Base-by-base conservation (phyloP, 2,113 vertebrate species). In the Otolemur garnettii region DNA sequence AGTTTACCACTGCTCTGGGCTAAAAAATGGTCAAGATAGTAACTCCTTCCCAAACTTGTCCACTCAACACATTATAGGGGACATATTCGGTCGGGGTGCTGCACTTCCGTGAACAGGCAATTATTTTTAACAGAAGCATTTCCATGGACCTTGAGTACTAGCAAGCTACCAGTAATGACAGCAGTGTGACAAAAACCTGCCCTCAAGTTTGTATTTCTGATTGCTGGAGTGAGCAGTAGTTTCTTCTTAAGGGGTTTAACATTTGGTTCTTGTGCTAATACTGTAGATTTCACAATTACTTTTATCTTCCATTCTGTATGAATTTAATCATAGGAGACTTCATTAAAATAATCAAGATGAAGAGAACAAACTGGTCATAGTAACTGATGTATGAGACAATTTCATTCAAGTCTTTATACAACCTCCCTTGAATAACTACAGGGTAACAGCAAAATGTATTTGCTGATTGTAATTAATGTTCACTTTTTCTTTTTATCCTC, bases 71-170 rank as follows among this genome's bases (percentile, higher is more conserved):
- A 69, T 4, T 33, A 22, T 96, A 92, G 19, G 11, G 2, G 2
- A 2, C 24, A 26, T 64, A 55, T 81, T 55, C 9, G 82, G n/a
- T 95, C 66, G 50, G 12, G 71, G 79, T 59, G 1, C 13, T 69
- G 64, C 0, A n/a, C 12, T 28, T 45, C 15, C 45, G 72, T 30
- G 38, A 95, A 82, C 72, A 82, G 42, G 35, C 74, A n/a, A 91
- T 90, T 89, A 80, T 18, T 77, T 93, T 85, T 97, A 92, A 10
- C 84, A 72, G 6, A 68, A 38, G 10, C 35, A 7, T n/a, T 82
- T 82, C 22, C 35, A 38, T 11, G 62, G n/a, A 87, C 14, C 13
- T 71, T 33, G 79, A 38, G 18, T 21, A 74, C 10, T 33, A 28
- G 15, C 72, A 8, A 79, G 22, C 35, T 77, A 24, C 87, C 24